phyloP scores from a whole-genome alignment of 2,113 vertebrate genomes.

The Shinisaurus crocodilurus region DNA sequence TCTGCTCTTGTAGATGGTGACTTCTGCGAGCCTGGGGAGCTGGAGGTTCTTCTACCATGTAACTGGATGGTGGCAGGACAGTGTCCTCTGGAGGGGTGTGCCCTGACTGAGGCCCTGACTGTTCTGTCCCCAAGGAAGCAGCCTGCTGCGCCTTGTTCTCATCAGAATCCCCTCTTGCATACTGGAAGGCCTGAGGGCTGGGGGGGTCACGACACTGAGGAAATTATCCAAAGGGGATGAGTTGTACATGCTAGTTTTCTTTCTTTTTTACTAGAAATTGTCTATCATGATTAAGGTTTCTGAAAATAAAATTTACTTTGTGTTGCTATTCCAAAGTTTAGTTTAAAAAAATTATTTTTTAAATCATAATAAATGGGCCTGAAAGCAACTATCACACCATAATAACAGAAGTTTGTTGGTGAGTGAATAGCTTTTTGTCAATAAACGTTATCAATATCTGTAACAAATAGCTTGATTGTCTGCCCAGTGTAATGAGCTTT shows the following conservation, averaged over 20 bases:
- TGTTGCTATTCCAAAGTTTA: neutral
- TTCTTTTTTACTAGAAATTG: neutral
- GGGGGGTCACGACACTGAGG: too few species aligned
- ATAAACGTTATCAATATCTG: neutral
- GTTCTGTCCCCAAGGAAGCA: too few species aligned
- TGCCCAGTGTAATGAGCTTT: neutral
- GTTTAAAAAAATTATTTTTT: neutral
- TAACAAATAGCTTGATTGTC: neutral
- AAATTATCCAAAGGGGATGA: neutral
- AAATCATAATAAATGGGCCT: neutral
- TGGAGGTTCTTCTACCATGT: too few species aligned
- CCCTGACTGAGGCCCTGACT: too few species aligned
- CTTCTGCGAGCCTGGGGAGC: too few species aligned
- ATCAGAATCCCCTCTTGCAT: too few species aligned
- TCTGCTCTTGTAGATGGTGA: too few species aligned
- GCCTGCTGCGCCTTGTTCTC: too few species aligned
- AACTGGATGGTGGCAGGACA: too few species aligned
- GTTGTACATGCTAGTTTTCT: neutral
- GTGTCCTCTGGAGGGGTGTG: too few species aligned
- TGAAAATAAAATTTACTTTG: neutral
- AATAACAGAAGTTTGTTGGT: neutral
- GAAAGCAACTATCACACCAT: neutral
- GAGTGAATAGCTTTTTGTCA: neutral
- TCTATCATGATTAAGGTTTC: neutral
- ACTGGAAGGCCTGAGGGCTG: too few species aligned